Base-by-base conservation (phyloP, 2,888 invertebrate genomes). In the Trichogramma evanescens region DNA sequence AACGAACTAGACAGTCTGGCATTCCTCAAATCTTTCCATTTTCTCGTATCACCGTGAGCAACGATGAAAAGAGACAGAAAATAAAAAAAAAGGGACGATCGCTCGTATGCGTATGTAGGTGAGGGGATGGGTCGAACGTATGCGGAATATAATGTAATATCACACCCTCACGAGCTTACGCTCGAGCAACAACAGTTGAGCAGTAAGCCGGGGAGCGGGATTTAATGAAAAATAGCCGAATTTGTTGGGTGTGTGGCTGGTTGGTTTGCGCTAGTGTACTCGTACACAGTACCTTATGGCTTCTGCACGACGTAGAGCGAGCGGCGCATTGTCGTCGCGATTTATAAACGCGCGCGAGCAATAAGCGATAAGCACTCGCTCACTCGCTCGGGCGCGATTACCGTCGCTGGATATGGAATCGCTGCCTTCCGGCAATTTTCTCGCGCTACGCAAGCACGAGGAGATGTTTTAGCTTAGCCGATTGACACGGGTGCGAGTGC, bases 211-310 rank as follows among this genome's bases (percentile, higher is more conserved):
- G 69, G 72, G 72, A 70, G 68, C 59, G 63, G 70, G 71, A 72
- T 73, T 73, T 74, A 73, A 74, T 74, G 72, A 74, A 74, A 74
- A 73, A 72, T 74, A 68, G 72, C 69, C 66, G 71, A 72, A 74
- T 72, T 72, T 72, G 71, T 72, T 71, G 71, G 69, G 40, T 13
- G 61, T 61, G 54, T 53, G 52, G 52, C 44, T 40, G 53, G 54
- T 67, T 65, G 63, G 66, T 65, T 56, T 60, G 59, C 61, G 63
- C 54, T 55, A 56, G 50, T 41, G 26, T 50, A 54, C 42, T 52
- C 58, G 49, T 50, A 51, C 13, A 2, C 9, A 52, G 42, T 42
- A n/a, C 42, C 52, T 52, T 10, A 42, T 38, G 26, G 6, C 9
- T 50, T 26, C 38, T 5, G 50, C 50, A 6, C n/a, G 6, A 26